A percentile compares a stretch with the other conserved stretches of the same genome.
Conservation (phyloP, 2,113 vertebrate genomes). For the Hylia prasina region DNA sequence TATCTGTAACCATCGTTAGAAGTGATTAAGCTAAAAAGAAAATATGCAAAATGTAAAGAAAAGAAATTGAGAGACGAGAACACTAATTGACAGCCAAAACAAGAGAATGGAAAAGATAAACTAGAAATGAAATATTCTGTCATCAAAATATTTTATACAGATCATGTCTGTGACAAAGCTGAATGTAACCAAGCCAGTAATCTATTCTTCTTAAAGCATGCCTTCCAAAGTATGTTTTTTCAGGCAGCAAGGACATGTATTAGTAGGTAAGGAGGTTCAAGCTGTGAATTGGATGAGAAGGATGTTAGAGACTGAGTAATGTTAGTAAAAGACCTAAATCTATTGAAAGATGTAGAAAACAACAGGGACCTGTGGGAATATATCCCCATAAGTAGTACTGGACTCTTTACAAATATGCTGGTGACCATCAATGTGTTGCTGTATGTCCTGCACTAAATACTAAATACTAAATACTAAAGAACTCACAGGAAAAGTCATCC, state of each 20-base stretch:
- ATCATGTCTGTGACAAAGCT: background rate
- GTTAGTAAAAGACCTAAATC: background rate
- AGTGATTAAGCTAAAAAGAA: constrained; percentile 22
- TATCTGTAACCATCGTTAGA: background rate
- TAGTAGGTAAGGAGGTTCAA: constrained; percentile 18
- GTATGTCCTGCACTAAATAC: background rate
- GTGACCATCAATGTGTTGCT: background rate
- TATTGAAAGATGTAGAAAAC: background rate
- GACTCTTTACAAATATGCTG: background rate
- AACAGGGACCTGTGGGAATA: background rate
- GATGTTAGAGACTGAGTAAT: background rate
- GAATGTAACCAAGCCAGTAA: background rate
- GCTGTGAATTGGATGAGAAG: background rate
- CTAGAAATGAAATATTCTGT: background rate
- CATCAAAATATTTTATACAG: constrained; percentile 8
- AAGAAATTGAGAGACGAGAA: background rate
- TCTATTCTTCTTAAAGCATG: background rate
- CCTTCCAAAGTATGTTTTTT: constrained; percentile 30
- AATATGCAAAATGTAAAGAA: background rate
- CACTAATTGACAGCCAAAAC: background rate
- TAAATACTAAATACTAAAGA: no score
- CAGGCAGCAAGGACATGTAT: background rate
- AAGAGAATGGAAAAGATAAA: background rate
- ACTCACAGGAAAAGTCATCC: background rate
- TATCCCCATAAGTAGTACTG: background rate